A percentile compares a stretch with the other conserved stretches of the same genome.
These are phyloP conservation scores for Ornithoptera alexandrae DNA, from an alignment of 2,888 invertebrate species.

Conservation along the genomic window DNA sequence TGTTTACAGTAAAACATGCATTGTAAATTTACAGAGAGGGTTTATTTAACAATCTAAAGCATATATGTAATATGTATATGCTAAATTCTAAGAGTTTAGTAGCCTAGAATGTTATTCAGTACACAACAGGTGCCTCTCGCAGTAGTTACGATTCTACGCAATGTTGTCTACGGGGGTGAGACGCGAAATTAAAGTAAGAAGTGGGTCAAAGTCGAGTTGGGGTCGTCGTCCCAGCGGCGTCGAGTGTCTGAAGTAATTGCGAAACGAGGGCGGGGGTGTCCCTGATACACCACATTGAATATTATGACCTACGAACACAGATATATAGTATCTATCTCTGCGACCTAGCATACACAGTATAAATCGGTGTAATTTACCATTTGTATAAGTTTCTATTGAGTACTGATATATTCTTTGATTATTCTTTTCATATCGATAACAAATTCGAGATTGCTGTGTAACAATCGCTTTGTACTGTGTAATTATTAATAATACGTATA, in stretches of 20 bases:
- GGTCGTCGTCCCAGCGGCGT: conserved; percentile 63
- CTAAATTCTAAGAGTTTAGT: neutral
- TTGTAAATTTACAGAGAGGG: no score
- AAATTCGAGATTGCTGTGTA: no score
- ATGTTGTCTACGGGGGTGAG: conserved; percentile 62
- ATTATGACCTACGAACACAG: conserved; percentile 29
- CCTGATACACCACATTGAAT: conserved; percentile 31
- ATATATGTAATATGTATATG: neutral
- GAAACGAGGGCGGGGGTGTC: conserved; percentile 61
- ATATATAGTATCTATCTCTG: conserved; percentile 1
- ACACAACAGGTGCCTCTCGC: conserved; percentile 32
- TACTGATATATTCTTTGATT: neutral
- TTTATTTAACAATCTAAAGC: no score
- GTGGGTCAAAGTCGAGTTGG: conserved; percentile 75
- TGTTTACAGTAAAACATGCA: no score
- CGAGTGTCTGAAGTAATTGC: conserved; percentile 69
- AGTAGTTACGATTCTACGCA: conserved; percentile 35
- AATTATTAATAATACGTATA: neutral
- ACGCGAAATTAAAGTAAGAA: conserved; percentile 75
- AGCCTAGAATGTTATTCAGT: neutral
- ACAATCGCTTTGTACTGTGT: neutral
- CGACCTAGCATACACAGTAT: no score
- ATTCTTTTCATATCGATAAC: neutral
- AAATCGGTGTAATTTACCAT: neutral
- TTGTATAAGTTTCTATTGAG: neutral